Percentiles rank a stretch among this genome's conserved stretches.
Evolutionary conservation across 2,888 invertebrate species (phyloP).

Genomic region (Scaptomyza polygonia): DNA sequence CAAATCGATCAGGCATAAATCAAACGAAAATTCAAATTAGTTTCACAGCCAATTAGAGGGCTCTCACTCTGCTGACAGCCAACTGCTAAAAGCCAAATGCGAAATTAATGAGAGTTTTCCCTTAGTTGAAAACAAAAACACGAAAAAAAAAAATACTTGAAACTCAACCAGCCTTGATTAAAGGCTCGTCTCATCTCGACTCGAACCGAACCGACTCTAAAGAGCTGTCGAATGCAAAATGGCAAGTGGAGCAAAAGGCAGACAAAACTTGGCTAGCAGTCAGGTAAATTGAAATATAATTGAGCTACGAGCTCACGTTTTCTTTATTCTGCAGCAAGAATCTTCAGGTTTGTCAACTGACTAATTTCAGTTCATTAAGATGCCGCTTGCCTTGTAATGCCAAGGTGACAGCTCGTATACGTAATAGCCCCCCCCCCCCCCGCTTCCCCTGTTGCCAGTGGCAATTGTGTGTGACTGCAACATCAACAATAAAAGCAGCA

Average conservation of each 20-base stretch:
- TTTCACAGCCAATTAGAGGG: slow-evolving; percentile 64
- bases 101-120: slow-evolving; percentile 65
- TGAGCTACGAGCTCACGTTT: slow-evolving; percentile 39
- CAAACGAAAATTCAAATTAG: slow-evolving; percentile 78
- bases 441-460: slow-evolving; percentile 12
- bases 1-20: slow-evolving; percentile 78
- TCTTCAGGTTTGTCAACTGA: slow-evolving; percentile 45
- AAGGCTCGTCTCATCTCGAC: slow-evolving; percentile 30
- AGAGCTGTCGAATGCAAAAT: slow-evolving; percentile 1
- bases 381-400: slow-evolving; percentile 49
- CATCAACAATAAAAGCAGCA: slow-evolving; percentile 2
- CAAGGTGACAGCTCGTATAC: slow-evolving; percentile 73
- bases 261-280: slow-evolving; percentile 25
- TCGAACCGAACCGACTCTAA: not conserved
- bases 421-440: slow-evolving; percentile 47
- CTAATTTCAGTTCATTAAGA: slow-evolving; percentile 72
- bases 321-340: slow-evolving; percentile 5
- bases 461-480: slow-evolving; percentile 26
- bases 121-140: slow-evolving; percentile 17
- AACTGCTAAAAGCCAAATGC: slow-evolving; percentile 43
- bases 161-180: slow-evolving; percentile 49
- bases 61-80: slow-evolving; percentile 12
- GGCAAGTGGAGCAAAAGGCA: slow-evolving; percentile 1
- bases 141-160: slow-evolving; percentile 29
- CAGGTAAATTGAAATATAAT: slow-evolving; percentile 77